Evolutionary conservation across 2,113 vertebrate genomes (phyloP), one percentile per base, ranked within the genome.

Genomic region (Recurvirostra avosetta): DNA sequence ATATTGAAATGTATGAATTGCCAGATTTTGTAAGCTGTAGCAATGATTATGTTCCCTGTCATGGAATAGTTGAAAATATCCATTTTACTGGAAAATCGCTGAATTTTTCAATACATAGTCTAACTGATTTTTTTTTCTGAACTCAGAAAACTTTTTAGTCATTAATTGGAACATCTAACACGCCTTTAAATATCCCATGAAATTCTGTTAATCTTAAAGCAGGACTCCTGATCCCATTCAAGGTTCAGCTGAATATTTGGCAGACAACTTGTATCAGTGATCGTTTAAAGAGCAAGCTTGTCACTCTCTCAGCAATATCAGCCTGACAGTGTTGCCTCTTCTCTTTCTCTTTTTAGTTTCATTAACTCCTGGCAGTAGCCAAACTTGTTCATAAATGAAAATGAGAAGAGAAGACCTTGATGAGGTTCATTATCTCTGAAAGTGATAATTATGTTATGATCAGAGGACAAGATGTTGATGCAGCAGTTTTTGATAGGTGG

Each of bases 341-440:
- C 80, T 91, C 63, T 74, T 73, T 84, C 47, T 43, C 68, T 84
- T 88, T 86, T 65, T 65, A 89, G 52, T 95, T 96, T 86, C 72
- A 78, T 95, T 89, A 94, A 50, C 80, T 96, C 67, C 73, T 89
- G 73, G 83, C 86, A 87, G 41, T 77, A 81, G 70, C n/a, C 43
- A 87, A 87, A 78, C 55, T 92, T 87, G 62, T n/a, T 89, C 91
- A 68, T 78, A 92, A 96, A 91, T 9, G 87, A 95, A 97, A 95
- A 95, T 92, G 63, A 84, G 73, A 93, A 90, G 16, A 89, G 71
- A 86, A 96, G 83, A 85, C 93, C 86, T 94, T 92, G 89, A 95
- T 87, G 91, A 97, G 84, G 89, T 95, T 92, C 94, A 96, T 97
- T 96, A 97, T 92, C 84, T 90, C 52, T 67, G 89, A 87, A 95